Base-by-base conservation (phyloP, 2,113 vertebrate genomes). In the Festucalex cinctus region DNA sequence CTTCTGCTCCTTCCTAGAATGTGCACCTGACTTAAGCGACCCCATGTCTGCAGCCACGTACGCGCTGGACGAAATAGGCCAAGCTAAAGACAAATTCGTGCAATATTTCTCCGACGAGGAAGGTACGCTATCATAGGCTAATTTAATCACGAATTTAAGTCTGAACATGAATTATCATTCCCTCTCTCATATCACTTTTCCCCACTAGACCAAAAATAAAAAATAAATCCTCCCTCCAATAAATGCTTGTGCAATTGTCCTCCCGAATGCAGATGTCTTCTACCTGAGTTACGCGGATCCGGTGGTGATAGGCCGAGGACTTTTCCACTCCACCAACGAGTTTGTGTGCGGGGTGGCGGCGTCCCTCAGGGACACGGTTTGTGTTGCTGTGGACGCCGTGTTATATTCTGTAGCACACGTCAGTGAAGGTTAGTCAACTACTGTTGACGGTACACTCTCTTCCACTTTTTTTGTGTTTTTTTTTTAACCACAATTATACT, bases 281-380 rank as follows among this genome's bases (percentile, higher is more conserved):
- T 90, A 88, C 62, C 78, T 85, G 35, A 88, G 85, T 75, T 89
- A 89, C n/a, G 17, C 87, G 24, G 88, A 90, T 78, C 89, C 88
- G 2, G 88, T 88, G 37, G 66, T 84, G 14, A 66, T 86, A 9
- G 88, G 89, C 0, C 73, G 88, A 77, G 32, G 7, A 56, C 68
- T 72, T 65, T 90, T 90, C 69, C 82, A 89, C 61, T 83, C 82
- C 44, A 68, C 78, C 0, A 75, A 88, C 58, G 80, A 88, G 22
- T 78, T 85, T 37, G 28, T 86, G 44, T 1, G 36, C 64, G 81
- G 65, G 41, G 17, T 60, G 19, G 4, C 60, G 37, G 77, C 44
- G 22, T 53, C 70, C 43, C 20, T 84, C 68, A 74, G 41, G 61
- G 74, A 86, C 69, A 65, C 54, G 1, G 6, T 88, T 19, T 79